Evolutionary conservation across 2,113 vertebrate species (phyloP), one percentile per base, ranked within the genome.

Genomic region (Myotis davidii): DNA sequence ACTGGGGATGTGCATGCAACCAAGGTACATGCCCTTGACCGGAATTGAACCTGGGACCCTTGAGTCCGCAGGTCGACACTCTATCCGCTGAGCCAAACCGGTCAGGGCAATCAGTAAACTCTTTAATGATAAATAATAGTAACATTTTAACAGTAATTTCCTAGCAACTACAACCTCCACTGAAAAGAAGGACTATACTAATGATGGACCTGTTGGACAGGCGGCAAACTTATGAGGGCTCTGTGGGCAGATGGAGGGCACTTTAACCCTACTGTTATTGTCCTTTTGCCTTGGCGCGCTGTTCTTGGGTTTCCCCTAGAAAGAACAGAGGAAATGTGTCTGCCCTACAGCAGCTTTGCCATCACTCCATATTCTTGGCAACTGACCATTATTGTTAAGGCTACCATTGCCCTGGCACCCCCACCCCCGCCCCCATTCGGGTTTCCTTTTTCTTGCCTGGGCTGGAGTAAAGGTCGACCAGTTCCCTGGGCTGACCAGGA

Each of bases 381-480:
- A 21, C 83, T 52, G 64, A 39, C 48, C 56, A n/a, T 21, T 42
- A 16, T 56, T 86, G 21, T 89, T 78, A 52, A 79, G 45, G n/a
- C 6, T 69, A 20, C 27, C 4, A 23, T 12, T 27, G 6, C 85
- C 72, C 25, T 2, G 3, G 9, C 14, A 23, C 32, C 23, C 59
- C 59, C 54, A 56, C 9, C 23, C 21, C 21, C 10, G 25, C 59
- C 59, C 23, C 3, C 9, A 27, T 25, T 23, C 11, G 23, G 23
- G 4, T 65, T 94, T 96, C 65, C 70, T 87, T 91, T 81, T 67
- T 67, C 18, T 48, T 76, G 6, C 39, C 21, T 86, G 42, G 87
- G 74, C 13, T n/a, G 20, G 32, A 54, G 39, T 25, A 27, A 91
- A 84, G 45, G 48, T 48, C 56, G 10, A 21, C 56, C 78, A 56